Evolutionary conservation across 2,113 vertebrate species (phyloP).

Genomic region (Pogonocichla stellata): DNA sequence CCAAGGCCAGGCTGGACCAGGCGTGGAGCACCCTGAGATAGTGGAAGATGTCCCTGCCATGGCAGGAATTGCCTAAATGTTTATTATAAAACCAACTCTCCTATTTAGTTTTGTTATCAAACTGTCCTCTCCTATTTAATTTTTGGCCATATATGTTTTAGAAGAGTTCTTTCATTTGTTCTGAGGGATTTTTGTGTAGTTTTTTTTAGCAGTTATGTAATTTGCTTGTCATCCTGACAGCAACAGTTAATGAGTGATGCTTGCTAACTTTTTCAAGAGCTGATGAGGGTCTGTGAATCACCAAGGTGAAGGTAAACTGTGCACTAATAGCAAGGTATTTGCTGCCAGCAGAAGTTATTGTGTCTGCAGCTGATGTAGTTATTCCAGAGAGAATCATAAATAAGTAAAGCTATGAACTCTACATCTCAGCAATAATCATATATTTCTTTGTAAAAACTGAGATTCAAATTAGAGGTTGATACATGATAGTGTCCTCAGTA

Average conservation of each 20-base stretch:
- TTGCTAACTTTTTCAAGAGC: neutral
- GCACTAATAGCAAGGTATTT: neutral
- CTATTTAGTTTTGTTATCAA: neutral
- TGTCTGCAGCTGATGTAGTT: neutral
- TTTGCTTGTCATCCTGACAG: neutral
- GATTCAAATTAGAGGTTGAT: neutral
- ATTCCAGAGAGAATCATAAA: neutral
- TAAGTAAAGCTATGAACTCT: neutral
- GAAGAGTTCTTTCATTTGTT: neutral
- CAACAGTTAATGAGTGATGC: neutral
- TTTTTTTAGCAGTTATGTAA: neutral
- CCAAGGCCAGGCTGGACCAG: rapidly evolving
- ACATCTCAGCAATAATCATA: neutral
- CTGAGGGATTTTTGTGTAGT: rapidly evolving
- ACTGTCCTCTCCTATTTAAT: neutral
- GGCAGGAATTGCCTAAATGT: neutral
- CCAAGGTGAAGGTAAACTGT: neutral
- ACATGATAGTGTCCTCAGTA: neutral
- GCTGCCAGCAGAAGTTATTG: neutral
- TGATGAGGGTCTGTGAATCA: neutral
- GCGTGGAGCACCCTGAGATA: neutral
- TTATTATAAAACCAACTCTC: neutral
- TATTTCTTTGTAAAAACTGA: neutral
- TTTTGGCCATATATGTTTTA: neutral
- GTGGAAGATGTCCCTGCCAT: neutral